phyloP scores from a whole-genome alignment of 2,888 invertebrate genomes.

The Drosophila demipolita region DNA sequence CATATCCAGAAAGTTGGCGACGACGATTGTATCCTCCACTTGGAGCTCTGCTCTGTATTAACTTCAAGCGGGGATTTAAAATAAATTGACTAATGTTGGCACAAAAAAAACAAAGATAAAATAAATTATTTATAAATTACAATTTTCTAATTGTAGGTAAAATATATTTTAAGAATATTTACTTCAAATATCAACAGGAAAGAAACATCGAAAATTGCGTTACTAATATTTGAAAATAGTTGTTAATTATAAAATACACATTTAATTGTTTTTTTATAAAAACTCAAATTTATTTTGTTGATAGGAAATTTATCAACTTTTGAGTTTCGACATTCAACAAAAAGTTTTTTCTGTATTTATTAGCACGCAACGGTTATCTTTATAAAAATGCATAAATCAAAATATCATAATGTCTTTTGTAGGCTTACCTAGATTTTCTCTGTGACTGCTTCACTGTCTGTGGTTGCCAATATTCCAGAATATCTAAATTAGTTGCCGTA shows the following conservation, averaged over 20 bases:
- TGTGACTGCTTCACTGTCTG: background rate
- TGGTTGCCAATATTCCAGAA: slow-evolving; percentile 34
- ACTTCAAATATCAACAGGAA: background rate
- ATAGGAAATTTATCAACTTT: background rate
- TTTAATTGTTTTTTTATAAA: background rate
- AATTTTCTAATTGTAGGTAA: background rate
- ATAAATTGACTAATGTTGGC: slow-evolving; percentile 10
- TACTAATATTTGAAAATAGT: background rate
- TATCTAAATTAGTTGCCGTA: slow-evolving; percentile 26
- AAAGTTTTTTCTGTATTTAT: background rate
- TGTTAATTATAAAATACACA: no score
- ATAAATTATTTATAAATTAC: background rate
- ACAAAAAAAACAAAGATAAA: background rate
- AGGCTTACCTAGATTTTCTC: slow-evolving; percentile 33
- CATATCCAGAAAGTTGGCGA: slow-evolving; percentile 19
- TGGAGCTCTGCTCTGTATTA: slow-evolving; percentile 7
- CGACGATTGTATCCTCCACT: slow-evolving; percentile 44
- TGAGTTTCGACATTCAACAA: no score
- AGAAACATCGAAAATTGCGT: background rate
- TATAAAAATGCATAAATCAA: background rate
- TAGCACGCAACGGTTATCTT: background rate
- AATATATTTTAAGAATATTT: background rate
- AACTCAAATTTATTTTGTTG: background rate
- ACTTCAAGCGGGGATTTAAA: slow-evolving; percentile 44
- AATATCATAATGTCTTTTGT: background rate